Percentiles rank a stretch among this genome's conserved stretches.
These are phyloP conservation scores for Papilio xuthus DNA, from an alignment of 1,140 invertebrate genomes.

Conservation along the genomic window DNA sequence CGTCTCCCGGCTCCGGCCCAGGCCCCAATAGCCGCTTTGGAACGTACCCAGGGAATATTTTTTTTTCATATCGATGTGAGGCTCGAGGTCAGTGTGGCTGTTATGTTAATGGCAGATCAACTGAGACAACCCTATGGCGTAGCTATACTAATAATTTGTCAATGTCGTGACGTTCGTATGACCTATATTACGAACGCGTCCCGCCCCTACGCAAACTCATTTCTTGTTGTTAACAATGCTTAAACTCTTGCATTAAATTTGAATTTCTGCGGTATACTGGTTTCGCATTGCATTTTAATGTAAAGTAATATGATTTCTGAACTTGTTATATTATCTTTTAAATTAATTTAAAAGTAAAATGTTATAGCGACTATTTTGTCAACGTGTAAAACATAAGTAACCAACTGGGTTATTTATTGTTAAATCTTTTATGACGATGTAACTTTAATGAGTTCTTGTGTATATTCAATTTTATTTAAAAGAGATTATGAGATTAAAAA, in stretches of 20 bases:
- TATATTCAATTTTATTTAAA: not conserved
- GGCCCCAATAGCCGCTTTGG: conserved; percentile 60
- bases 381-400: too few relatives aligned
- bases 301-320: not conserved
- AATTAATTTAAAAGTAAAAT: conserved; percentile 9
- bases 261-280: conserved; percentile 20
- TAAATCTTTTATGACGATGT: not conserved
- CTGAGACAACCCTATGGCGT: conserved; percentile 68
- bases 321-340: not conserved
- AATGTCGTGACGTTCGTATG: conserved; percentile 51
- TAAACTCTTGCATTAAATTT: conserved; percentile 35
- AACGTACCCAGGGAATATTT: conserved; percentile 72
- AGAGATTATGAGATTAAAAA: not conserved
- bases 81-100: conserved; percentile 67
- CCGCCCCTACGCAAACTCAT: conserved; percentile 32
- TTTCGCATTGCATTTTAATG: conserved; percentile 4
- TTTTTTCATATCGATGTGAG: conserved; percentile 71
- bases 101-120: conserved; percentile 73
- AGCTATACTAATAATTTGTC: conserved; percentile 69
- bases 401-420: too few relatives aligned
- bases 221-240: conserved; percentile 33
- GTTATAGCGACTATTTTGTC: too few relatives aligned
- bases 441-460: not conserved
- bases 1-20: conserved; percentile 55
- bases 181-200: conserved; percentile 33